Conservation (phyloP, 2,797 vertebrate species). For the Anas georgica region DNA sequence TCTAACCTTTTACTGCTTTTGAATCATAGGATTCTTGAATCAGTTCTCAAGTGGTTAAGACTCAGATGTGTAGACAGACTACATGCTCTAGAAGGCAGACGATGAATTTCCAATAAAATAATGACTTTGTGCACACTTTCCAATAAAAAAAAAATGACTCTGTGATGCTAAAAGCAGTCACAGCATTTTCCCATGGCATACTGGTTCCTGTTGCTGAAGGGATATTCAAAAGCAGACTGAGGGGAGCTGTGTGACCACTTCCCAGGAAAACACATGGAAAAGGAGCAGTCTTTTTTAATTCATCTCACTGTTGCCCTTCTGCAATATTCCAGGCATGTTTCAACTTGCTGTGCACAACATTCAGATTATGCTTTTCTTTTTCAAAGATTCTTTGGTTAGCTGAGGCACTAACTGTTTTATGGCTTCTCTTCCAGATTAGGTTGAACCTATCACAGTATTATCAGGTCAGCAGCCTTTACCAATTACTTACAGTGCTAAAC, state of each 20-base stretch:
- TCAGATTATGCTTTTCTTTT: not conserved
- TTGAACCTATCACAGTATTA: not conserved
- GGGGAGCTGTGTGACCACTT: not conserved
- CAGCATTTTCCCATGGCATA: not conserved
- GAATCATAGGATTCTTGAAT: not conserved
- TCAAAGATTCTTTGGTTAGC: slow-evolving; percentile 17
- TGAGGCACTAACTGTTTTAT: not conserved
- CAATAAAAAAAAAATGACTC: not conserved
- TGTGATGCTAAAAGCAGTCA: not conserved
- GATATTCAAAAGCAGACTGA: not conserved
- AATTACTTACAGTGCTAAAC: slow-evolving; percentile 10
- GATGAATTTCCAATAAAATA: not conserved
- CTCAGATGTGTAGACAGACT: not conserved
- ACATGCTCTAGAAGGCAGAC: not conserved
- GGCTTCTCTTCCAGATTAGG: slow-evolving; percentile 20
- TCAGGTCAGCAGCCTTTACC: slow-evolving; percentile 39
- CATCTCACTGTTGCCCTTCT: not conserved
- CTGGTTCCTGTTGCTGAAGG: not conserved
- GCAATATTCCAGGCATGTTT: not conserved
- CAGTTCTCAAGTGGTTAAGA: not conserved
- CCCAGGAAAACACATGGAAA: not conserved
- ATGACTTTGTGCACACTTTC: not conserved
- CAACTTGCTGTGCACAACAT: not conserved
- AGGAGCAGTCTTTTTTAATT: not conserved
- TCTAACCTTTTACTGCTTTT: not conserved